phyloP scores from a whole-genome alignment of 1,140 invertebrate genomes.

The Drosophila guanche region DNA sequence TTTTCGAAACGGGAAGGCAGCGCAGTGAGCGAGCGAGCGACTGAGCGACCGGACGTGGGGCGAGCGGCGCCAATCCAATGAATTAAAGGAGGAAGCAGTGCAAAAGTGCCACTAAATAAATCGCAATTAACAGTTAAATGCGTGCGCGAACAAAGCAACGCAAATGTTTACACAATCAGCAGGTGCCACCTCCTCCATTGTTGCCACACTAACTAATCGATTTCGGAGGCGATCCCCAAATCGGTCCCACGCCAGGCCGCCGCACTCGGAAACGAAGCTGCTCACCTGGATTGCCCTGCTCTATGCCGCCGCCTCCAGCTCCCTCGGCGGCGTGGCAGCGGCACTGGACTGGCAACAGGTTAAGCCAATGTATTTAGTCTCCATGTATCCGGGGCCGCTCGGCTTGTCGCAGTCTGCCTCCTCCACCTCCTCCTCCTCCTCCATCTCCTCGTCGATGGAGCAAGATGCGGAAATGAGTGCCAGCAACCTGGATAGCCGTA shows the following conservation, averaged over 20 bases:
- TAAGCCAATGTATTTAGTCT: slow-evolving; percentile 81
- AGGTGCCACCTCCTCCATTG: slow-evolving; percentile 29
- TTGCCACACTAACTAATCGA: slow-evolving; percentile 33
- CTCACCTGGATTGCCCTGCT: slow-evolving; percentile 46
- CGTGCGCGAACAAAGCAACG: slow-evolving; percentile 52
- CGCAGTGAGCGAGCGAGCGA: slow-evolving; percentile 18
- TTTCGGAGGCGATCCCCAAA: too few relatives aligned
- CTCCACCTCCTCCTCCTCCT: slow-evolving; percentile 32
- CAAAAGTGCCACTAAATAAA: slow-evolving; percentile 40
- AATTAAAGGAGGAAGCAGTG: slow-evolving; percentile 40
- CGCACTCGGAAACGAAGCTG: slow-evolving; percentile 19
- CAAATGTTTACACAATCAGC: slow-evolving; percentile 73
- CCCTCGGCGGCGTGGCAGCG: slow-evolving; percentile 16
- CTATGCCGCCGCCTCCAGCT: slow-evolving; percentile 14
- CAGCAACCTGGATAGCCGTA: slow-evolving; percentile 52
- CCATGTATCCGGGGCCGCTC: slow-evolving; percentile 68
- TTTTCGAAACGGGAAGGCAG: slow-evolving; percentile 60
- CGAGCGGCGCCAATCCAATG: slow-evolving; percentile 11
- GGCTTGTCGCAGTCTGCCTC: slow-evolving; percentile 10
- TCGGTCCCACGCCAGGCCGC: slow-evolving; percentile 8
- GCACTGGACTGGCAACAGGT: slow-evolving; percentile 77
- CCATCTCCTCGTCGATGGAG: slow-evolving; percentile 49
- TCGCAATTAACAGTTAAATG: slow-evolving; percentile 69
- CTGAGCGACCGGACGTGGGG: neutral
- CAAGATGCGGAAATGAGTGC: slow-evolving; percentile 73